Percentiles rank a stretch among this genome's conserved stretches.
Evolutionary conservation across 2,888 invertebrate genomes (phyloP).

Genomic region (Coleophora deauratella): DNA sequence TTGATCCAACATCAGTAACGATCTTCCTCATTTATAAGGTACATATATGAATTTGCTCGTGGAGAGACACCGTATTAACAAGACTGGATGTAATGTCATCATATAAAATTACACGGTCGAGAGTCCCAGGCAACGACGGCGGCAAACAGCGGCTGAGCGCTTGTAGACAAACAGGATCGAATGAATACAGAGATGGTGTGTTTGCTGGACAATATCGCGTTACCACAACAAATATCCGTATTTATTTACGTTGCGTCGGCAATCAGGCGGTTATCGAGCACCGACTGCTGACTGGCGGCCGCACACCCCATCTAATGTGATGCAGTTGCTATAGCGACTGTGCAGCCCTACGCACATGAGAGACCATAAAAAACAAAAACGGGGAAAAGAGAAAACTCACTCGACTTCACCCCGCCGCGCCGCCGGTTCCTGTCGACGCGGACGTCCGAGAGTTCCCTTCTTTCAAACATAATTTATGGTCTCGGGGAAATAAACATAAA

Average conservation of each 20-base stretch:
- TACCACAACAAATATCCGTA: slow-evolving; percentile 61
- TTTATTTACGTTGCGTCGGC: slow-evolving; percentile 42
- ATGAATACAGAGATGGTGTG: slow-evolving; percentile 67
- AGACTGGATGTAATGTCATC: slow-evolving; percentile 25
- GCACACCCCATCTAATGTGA: slow-evolving; percentile 44
- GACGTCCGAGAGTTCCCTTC: slow-evolving; percentile 73
- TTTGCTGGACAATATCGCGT: slow-evolving; percentile 56
- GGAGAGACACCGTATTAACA: too few relatives aligned
- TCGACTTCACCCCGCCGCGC: slow-evolving; percentile 63
- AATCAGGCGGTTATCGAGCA: slow-evolving; percentile 23
- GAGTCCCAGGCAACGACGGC: slow-evolving; percentile 28
- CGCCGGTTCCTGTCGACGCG: slow-evolving; percentile 67
- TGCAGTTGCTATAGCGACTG: slow-evolving; percentile 64
- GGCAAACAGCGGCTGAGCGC: slow-evolving; percentile 54
- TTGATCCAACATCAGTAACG: too few relatives aligned
- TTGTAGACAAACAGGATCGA: slow-evolving; percentile 65
- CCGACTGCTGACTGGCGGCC: slow-evolving; percentile 6
- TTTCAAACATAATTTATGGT: slow-evolving; percentile 76
- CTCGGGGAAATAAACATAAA: slow-evolving; percentile 75
- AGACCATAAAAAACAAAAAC: slow-evolving; percentile 66
- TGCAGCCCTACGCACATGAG: slow-evolving; percentile 54
- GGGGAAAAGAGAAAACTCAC: slow-evolving; percentile 59
- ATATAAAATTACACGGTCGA: slow-evolving; percentile 49
- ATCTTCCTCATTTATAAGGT: too few relatives aligned
- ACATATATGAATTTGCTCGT: too few relatives aligned